These are phyloP conservation scores for Hippocampus zosterae DNA, from an alignment of 2,113 vertebrate species.

Conservation along the genomic window DNA sequence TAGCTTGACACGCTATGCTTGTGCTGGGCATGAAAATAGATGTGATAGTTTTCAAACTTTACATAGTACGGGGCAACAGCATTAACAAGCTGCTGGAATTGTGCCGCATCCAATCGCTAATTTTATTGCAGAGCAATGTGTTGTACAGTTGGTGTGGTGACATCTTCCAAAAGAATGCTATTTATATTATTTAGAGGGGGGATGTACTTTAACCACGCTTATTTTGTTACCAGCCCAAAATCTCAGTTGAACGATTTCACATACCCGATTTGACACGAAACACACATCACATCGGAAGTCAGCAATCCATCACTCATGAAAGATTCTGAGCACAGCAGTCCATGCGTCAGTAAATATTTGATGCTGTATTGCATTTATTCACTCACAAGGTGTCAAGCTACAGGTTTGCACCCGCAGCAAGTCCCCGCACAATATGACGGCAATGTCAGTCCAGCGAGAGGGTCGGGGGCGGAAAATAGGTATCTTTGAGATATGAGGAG, in stretches of 20 bases:
- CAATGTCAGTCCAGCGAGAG: constrained; percentile 37
- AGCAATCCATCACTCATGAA: neutral
- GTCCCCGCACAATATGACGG: constrained; percentile 35
- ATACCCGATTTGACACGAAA: neutral
- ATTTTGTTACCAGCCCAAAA: neutral
- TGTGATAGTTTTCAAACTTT: too few species aligned
- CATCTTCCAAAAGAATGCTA: neutral
- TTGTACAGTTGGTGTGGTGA: neutral
- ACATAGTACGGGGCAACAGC: too few species aligned
- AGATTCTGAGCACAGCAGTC: constrained; percentile 20
- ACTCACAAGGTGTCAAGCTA: constrained; percentile 24
- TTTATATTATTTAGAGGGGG: too few species aligned
- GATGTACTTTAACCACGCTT: neutral
- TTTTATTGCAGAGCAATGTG: neutral
- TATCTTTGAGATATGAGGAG: constrained; percentile 54
- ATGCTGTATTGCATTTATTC: constrained; percentile 22
- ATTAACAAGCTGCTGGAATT: neutral
- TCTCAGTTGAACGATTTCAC: neutral
- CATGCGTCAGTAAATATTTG: constrained; percentile 18
- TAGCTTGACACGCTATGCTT: too few species aligned
- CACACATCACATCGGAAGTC: neutral
- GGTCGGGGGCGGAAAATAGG: constrained; percentile 36
- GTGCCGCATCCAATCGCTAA: neutral
- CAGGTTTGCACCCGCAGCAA: constrained; percentile 28
- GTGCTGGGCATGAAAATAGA: neutral